Conservation (phyloP, 2,113 vertebrate species). For the Mobula hypostoma region DNA sequence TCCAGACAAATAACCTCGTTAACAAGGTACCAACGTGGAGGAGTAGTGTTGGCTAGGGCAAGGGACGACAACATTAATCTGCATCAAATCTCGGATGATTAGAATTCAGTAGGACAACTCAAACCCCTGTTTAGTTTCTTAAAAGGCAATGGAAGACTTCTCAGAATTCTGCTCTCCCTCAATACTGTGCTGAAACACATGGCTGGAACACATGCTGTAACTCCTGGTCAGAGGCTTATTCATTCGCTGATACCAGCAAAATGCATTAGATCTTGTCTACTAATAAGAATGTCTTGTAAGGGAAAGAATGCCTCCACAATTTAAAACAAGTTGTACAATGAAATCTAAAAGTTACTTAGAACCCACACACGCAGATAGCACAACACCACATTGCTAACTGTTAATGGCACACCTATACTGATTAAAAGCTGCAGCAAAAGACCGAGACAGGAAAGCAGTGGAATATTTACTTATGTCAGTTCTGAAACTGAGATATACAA, state of each 20-base stretch:
- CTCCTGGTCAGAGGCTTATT: background rate
- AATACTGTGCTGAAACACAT: background rate
- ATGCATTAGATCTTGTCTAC: background rate
- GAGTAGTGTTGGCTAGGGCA: background rate
- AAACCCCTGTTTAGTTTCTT: background rate
- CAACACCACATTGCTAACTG: background rate
- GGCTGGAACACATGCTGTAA: background rate
- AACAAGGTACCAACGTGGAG: background rate
- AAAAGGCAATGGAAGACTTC: background rate
- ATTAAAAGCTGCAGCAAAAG: background rate
- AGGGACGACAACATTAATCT: background rate
- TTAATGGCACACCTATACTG: background rate
- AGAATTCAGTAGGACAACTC: background rate
- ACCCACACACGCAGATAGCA: background rate
- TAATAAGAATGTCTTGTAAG: background rate
- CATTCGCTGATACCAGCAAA: background rate
- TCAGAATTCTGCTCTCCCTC: background rate
- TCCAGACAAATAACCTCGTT: background rate
- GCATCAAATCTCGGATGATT: background rate
- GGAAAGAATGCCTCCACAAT: background rate
- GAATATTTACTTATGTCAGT: background rate
- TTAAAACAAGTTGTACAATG: background rate
- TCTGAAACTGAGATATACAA: background rate
- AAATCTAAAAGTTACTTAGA: background rate
- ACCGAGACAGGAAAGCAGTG: background rate